These are phyloP conservation scores for Phalacrocorax brasilianus DNA, from an alignment of 2,113 vertebrate species.

Conservation along the genomic window DNA sequence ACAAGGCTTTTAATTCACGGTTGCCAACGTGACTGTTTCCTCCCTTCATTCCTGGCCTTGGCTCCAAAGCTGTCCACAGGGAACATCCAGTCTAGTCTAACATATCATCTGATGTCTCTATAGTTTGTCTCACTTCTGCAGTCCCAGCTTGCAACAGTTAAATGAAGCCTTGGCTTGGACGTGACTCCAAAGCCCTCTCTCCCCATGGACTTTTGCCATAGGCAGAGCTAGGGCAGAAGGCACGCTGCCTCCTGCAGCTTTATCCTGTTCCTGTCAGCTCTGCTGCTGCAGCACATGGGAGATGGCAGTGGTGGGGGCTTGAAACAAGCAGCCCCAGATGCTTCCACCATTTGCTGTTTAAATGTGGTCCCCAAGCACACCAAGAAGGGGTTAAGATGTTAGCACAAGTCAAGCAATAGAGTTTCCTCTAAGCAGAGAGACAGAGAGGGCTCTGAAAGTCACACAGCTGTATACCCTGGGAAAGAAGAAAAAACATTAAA, in stretches of 20 bases:
- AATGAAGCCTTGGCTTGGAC: background rate
- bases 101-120: slow-evolving; percentile 20
- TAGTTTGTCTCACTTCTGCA: slow-evolving; percentile 10
- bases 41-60: background rate
- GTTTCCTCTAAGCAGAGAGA: background rate
- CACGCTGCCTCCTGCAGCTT: background rate
- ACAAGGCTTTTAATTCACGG: slow-evolving; percentile 23
- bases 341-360: background rate
- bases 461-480: background rate
- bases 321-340: background rate
- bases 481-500: background rate
- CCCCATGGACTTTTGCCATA: background rate
- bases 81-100: slow-evolving; percentile 16
- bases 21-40: background rate
- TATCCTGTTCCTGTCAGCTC: background rate
- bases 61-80: slow-evolving; percentile 8
- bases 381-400: background rate
- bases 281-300: background rate
- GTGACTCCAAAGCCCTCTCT: background rate
- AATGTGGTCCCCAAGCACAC: background rate
- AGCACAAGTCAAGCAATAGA: background rate
- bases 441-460: background rate
- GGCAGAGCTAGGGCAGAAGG: background rate
- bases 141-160: background rate
- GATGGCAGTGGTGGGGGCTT: background rate